Evolutionary conservation across 2,888 invertebrate genomes (phyloP).

Genomic region (Hemistola chrysoprasaria): DNA sequence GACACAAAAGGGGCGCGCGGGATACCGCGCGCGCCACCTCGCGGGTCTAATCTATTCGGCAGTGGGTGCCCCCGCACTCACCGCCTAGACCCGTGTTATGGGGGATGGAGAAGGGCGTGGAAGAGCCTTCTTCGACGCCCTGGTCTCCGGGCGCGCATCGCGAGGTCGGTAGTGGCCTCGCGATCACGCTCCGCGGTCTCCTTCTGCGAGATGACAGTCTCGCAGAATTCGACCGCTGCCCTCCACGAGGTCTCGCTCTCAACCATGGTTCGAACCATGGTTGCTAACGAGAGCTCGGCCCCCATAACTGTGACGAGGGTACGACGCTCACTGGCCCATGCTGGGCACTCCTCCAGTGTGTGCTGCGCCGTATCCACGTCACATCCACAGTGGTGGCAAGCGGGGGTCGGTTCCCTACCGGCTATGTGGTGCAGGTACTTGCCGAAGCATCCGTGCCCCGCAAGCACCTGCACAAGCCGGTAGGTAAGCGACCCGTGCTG

Average conservation of each 20-base stretch:
- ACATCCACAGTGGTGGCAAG: neutral
- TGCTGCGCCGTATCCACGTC: neutral
- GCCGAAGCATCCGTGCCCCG: slow-evolving; percentile 1
- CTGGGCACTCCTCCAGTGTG: neutral
- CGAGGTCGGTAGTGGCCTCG: too few species aligned
- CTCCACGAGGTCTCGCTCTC: slow-evolving; percentile 14
- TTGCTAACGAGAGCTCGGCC: slow-evolving; percentile 7
- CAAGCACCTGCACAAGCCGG: neutral
- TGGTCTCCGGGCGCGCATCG: too few species aligned
- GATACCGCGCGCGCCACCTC: too few species aligned
- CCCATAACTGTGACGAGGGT: neutral
- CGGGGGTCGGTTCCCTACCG: neutral
- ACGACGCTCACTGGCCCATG: neutral
- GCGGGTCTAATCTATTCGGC: too few species aligned
- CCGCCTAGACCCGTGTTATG: too few species aligned
- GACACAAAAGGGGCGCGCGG: too few species aligned
- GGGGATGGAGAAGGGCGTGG: too few species aligned
- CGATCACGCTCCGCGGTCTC: slow-evolving; percentile 6
- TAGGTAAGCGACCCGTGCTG: neutral
- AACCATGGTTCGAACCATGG: slow-evolving; percentile 10
- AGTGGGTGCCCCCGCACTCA: too few species aligned
- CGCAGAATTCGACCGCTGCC: slow-evolving; percentile 13
- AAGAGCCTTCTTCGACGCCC: too few species aligned
- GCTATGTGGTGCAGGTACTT: neutral
- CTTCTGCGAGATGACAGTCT: slow-evolving; percentile 2